These are phyloP conservation scores for Phrynocephalus forsythii DNA, from an alignment of 2,797 vertebrate genomes.

Conservation along the genomic window DNA sequence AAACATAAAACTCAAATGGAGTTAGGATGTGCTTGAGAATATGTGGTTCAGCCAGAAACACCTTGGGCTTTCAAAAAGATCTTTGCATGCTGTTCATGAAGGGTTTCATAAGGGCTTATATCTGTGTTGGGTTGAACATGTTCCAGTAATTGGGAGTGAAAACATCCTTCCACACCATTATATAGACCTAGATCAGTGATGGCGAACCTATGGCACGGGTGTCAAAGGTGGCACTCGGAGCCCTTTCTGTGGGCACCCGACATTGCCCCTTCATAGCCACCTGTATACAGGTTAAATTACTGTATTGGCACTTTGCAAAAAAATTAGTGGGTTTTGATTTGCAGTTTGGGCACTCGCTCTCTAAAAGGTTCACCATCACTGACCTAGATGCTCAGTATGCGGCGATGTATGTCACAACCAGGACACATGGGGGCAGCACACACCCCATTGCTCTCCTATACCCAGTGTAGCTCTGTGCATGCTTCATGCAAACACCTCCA, in stretches of 20 bases:
- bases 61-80: neutral
- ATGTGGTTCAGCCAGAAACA: neutral
- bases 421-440: neutral
- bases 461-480: neutral
- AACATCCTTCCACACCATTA: neutral
- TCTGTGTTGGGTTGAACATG: neutral
- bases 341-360: too few relatives aligned
- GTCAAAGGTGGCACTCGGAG: too few relatives aligned
- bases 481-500: neutral
- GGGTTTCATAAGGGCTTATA: neutral
- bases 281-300: too few relatives aligned
- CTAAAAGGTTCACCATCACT: too few relatives aligned
- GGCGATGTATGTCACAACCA: neutral
- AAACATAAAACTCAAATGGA: neutral
- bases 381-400: neutral
- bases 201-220: too few relatives aligned
- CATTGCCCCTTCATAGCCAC: too few relatives aligned
- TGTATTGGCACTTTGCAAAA: too few relatives aligned
- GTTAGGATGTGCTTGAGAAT: neutral
- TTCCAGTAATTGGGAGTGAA: neutral
- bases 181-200: neutral
- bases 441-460: neutral
- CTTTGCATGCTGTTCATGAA: neutral
- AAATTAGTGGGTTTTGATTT: too few relatives aligned
- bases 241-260: too few relatives aligned